These are phyloP conservation scores for Ptychadena robeensis DNA, from an alignment of 2,797 vertebrate species.

Conservation along the genomic window DNA sequence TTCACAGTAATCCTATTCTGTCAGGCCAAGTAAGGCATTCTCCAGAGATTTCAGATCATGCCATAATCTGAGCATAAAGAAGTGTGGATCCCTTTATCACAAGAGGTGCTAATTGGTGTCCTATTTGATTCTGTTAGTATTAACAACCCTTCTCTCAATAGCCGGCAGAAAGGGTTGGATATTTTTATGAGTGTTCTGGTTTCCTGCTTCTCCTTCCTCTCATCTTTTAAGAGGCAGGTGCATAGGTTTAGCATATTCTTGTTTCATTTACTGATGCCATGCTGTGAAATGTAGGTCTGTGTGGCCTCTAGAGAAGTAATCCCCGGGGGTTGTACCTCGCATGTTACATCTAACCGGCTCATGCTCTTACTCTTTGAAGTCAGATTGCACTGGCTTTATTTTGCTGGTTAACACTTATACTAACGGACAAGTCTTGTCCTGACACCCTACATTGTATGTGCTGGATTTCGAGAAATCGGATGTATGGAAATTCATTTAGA, in stretches of 20 bases:
- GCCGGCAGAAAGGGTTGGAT: background rate
- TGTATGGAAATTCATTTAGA: background rate
- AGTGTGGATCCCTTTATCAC: conserved; percentile 25
- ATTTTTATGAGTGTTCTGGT: conserved; percentile 3
- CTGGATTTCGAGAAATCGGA: background rate
- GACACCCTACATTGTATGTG: conserved; percentile 1
- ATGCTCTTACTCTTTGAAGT: conserved; percentile 41
- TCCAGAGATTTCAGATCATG: background rate
- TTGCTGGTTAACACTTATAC: background rate
- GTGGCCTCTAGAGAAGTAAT: conserved; percentile 33
- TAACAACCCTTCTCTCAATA: conserved; percentile 16
- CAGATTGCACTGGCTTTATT: conserved; percentile 9
- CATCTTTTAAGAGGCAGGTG: conserved; percentile 56
- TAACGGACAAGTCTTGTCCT: conserved; percentile 3
- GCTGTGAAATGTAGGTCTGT: conserved; percentile 54
- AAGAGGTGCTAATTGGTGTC: conserved; percentile 50
- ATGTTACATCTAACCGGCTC: conserved; percentile 34
- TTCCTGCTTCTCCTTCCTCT: conserved; percentile 18
- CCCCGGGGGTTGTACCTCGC: conserved; percentile 33
- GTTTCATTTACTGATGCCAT: conserved; percentile 55
- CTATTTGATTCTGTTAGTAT: conserved; percentile 44
- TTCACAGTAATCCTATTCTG: background rate
- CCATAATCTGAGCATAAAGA: background rate
- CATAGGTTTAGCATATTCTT: conserved; percentile 47
- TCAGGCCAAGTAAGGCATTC: background rate